Base-by-base conservation (phyloP, 2,797 vertebrate species). In the Sternotherus odoratus region DNA sequence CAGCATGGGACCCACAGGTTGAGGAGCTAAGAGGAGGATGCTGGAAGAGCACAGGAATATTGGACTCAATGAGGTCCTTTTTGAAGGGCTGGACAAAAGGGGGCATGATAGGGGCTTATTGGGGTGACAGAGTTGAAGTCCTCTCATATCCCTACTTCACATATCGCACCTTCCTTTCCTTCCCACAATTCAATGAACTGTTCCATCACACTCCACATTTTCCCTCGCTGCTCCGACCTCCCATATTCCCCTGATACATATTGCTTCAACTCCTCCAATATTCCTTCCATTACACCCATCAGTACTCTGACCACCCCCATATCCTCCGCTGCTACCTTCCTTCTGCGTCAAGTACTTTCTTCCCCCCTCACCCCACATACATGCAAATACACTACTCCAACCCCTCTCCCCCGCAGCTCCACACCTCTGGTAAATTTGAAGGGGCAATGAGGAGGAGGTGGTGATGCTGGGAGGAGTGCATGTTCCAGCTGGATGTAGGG, bases 221-320 rank as follows among this genome's bases (percentile, higher is more conserved):
- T 49, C 51, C 48, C 33, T 79, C 6, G 5, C 23, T 82, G 51
- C 51, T 51, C 54, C 43, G 3, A 28, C 78, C 83, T 24, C n/a
- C 60, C 0, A 0, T 12, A 1, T n/a, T 43, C 43, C 43, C 43
- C 43, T 43, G 43, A 43, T 43, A 43, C 43, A 43, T 43, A 43
- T 43, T 66, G 21, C 69, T 85, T 77, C 77, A 77, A 36, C 69
- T 89, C 24, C 36, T 36, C 8, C 56, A n/a, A 21, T 4, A 19
- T 30, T 57, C 28, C 56, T 30, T 57, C 28, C 56, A 33, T 60
- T 33, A 17, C 13, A 60, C 57, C 30, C 57, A 60, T 6, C 54
- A 0, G 13, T 60, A 15, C 57, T 60, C 24, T 0, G 54, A 24
- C 24, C 54, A 56, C 11, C 54, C 24, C 57, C 30, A 60, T 33